These are phyloP conservation scores for Anguilla anguilla DNA, from an alignment of 2,797 vertebrate species.

Conservation along the genomic window DNA sequence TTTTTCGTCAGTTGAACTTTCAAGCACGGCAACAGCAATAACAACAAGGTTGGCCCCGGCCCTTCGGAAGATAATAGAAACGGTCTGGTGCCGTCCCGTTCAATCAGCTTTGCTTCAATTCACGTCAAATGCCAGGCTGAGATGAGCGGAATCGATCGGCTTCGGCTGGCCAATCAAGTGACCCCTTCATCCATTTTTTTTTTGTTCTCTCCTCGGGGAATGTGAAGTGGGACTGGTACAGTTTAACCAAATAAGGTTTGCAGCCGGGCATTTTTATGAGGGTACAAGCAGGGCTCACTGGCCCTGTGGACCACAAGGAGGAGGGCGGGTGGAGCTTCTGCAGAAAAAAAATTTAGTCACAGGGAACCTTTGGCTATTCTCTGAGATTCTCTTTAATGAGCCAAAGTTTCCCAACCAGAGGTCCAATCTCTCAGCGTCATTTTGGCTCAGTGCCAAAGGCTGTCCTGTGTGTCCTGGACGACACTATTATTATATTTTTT, in stretches of 20 bases:
- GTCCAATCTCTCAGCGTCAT: not conserved
- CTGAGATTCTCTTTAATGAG: not conserved
- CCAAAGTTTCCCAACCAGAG: not conserved
- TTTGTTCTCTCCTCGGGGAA: not conserved
- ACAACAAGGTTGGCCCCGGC: not conserved
- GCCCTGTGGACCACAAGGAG: not conserved
- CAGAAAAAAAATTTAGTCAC: not conserved
- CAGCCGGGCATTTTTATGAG: not conserved
- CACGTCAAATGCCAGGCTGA: not conserved
- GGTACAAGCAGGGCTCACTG: not conserved
- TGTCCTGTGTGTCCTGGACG: not conserved
- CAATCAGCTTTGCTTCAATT: not conserved
- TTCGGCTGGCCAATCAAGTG: not conserved
- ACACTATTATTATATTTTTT: too few relatives aligned
- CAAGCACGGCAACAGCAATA: not conserved
- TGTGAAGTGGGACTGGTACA: not conserved
- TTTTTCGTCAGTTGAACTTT: not conserved
- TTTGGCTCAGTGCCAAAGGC: not conserved
- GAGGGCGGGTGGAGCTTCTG: not conserved
- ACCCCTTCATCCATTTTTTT: not conserved
- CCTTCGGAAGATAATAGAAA: not conserved
- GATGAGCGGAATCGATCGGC: not conserved
- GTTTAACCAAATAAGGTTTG: not conserved
- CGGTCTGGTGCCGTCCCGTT: not conserved
- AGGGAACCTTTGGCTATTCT: not conserved